Evolutionary conservation across 2,113 vertebrate species (phyloP).

Genomic region (Pogona vitticeps): DNA sequence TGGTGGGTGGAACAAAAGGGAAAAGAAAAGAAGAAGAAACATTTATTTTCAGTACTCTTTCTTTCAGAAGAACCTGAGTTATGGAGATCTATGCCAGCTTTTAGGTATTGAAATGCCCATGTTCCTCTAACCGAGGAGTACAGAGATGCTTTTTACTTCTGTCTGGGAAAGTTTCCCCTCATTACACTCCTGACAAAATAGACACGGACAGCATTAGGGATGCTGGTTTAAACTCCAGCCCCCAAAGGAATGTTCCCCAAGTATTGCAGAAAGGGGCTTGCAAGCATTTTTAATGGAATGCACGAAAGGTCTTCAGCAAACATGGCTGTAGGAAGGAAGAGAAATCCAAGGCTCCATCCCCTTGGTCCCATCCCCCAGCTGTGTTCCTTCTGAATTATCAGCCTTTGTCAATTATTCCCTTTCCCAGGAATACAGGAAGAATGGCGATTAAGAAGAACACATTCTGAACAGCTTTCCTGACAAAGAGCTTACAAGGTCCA

Average conservation of each 20-base stretch:
- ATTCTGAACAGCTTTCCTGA: constrained; percentile 70
- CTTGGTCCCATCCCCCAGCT: neutral
- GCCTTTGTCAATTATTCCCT: constrained; percentile 42
- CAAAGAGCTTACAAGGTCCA: constrained; percentile 77
- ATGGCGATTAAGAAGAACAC: constrained; percentile 66
- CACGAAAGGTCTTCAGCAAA: neutral
- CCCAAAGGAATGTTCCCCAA: constrained; percentile 63
- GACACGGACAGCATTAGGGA: constrained; percentile 72
- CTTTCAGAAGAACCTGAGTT: neutral
- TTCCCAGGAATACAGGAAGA: constrained; percentile 60
- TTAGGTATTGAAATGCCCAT: neutral
- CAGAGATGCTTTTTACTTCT: constrained; percentile 53
- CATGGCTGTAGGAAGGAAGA: neutral
- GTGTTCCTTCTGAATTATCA: neutral
- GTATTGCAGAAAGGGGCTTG: neutral
- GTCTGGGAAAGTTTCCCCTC: constrained; percentile 70
- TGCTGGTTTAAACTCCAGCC: constrained; percentile 65
- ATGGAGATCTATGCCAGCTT: neutral
- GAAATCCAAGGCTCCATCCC: neutral
- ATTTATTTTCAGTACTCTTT: neutral
- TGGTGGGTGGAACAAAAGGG: no score
- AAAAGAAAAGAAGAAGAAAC: fast-evolving
- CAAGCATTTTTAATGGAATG: constrained; percentile 45
- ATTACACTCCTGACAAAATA: constrained; percentile 73
- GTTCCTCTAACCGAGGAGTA: constrained; percentile 1